A percentile compares a stretch with the other conserved stretches of the same genome.
Evolutionary conservation across 2,797 vertebrate genomes (phyloP).

Genomic region (Poeciliopsis infans): DNA sequence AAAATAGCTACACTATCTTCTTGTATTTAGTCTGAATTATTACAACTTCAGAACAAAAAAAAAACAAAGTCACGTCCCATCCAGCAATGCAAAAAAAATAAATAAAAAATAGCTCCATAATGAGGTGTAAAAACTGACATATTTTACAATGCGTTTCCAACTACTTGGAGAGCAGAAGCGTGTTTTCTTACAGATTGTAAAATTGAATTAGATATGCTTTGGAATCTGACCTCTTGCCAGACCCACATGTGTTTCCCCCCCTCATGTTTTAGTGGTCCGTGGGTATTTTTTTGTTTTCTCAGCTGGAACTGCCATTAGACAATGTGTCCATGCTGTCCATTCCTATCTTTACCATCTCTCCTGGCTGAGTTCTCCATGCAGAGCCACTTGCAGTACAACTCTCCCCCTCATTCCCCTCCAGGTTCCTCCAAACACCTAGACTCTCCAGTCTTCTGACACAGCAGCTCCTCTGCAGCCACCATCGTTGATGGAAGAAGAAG

Average conservation of each 20-base stretch:
- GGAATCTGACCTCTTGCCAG: slow-evolving; percentile 83
- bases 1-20: neutral
- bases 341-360: slow-evolving; percentile 73
- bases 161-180: slow-evolving; percentile 60
- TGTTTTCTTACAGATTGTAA: slow-evolving; percentile 86
- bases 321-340: slow-evolving; percentile 70
- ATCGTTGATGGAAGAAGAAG: slow-evolving; percentile 62
- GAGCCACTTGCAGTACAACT: neutral
- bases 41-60: neutral
- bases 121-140: slow-evolving; percentile 44
- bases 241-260: slow-evolving; percentile 80
- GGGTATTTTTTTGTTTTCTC: slow-evolving; percentile 87
- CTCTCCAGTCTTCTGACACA: slow-evolving; percentile 44
- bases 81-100: neutral
- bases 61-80: neutral
- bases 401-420: slow-evolving; percentile 11
- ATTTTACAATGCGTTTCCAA: slow-evolving; percentile 43
- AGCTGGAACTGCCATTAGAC: slow-evolving; percentile 83
- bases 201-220: slow-evolving; percentile 86
- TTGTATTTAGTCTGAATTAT: neutral
- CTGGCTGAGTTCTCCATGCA: slow-evolving; percentile 13
- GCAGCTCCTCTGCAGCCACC: slow-evolving; percentile 62
- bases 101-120: slow-evolving; percentile 28
- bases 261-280: slow-evolving; percentile 81
- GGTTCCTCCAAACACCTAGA: slow-evolving; percentile 40